Evolutionary conservation across 2,113 vertebrate species (phyloP).

Genomic region (Phrynosoma blainvillii): DNA sequence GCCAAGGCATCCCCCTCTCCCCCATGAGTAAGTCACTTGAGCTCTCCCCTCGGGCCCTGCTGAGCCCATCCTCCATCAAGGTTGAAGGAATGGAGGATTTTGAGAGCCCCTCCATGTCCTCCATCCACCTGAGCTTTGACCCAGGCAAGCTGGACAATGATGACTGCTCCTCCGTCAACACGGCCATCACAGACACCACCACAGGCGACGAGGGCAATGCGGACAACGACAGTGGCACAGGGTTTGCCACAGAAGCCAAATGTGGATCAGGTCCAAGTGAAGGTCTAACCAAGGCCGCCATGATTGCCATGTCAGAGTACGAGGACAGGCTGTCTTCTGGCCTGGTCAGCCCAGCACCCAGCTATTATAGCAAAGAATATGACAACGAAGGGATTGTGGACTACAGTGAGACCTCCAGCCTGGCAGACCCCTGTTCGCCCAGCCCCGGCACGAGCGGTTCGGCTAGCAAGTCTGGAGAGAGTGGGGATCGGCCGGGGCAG

Average conservation of each 20-base stretch:
- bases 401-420: conserved; percentile 97
- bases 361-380: conserved; percentile 94
- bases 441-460: conserved; percentile 91
- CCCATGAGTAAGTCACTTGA: conserved; percentile 93
- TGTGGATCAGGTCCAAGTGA: conserved; percentile 86
- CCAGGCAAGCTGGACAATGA: conserved; percentile 96
- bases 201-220: conserved; percentile 97
- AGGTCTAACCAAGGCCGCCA: conserved; percentile 89
- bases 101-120: conserved; percentile 93
- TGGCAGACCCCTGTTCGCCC: conserved; percentile 96
- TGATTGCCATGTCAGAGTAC: conserved; percentile 89
- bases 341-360: conserved; percentile 95
- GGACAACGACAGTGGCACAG: conserved; percentile 92
- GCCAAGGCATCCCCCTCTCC: conserved; percentile 92
- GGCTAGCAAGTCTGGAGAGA: conserved; percentile 89
- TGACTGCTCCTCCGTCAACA: conserved; percentile 98
- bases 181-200: conserved; percentile 97
- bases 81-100: conserved; percentile 97
- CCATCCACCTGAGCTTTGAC: conserved; percentile 94
- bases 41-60: conserved; percentile 90
- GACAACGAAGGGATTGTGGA: conserved; percentile 97
- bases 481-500: conserved; percentile 94
- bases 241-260: conserved; percentile 85
- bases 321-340: conserved; percentile 97
- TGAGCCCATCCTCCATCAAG: conserved; percentile 97